Base-by-base conservation (phyloP, 2,888 invertebrate species). In the Ennomos fuscantarius region DNA sequence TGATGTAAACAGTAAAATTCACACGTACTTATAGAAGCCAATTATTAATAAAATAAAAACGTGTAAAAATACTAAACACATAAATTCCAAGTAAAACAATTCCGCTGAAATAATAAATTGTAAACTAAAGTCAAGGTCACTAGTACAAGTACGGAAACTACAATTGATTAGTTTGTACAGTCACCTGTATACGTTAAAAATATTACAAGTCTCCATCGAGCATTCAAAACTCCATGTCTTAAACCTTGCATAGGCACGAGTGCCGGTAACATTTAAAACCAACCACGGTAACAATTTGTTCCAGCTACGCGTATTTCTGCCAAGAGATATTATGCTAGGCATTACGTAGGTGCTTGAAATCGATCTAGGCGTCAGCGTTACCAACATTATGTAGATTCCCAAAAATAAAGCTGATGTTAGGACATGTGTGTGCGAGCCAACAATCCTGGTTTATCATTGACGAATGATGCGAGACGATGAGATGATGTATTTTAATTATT, bases 401-500 rank as follows among this genome's bases (percentile, higher is more conserved):
- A 48, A 64, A 78, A 80, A 79, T 79, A 80, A 67, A 67, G 42
- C 37, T 60, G 56, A 57, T 69, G 60, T 24, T n/a, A 24, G 24
- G 24, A 24, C 6, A 24, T 15, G 24, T 24, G 24, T 24, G 6
- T 24, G 24, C 65, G 61, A 70, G 76, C 73, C 70, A 75, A 69
- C 62, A 61, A 74, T 62, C 53, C 65, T 55, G 60, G 66, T 73
- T 68, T 73, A 68, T 74, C 69, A 67, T 63, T 69, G 66, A 64
- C 66, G 64, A 69, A 70, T 74, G 46, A 55, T 60, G 67, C 62
- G 65, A 44, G 13, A 48, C 57, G 57, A 64, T 77, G 77, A 75
- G 71, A 73, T 73, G 76, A 79, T 62, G 48, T 54, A 54, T 68
- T 65, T 62, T 68, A 65, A 70, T 72, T 63, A 65, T 66, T 69